These are phyloP conservation scores for Aurelia sp. DNA, from an alignment of 30 jellyfish, hydroid and myxozoan species.

Conservation along the genomic window DNA sequence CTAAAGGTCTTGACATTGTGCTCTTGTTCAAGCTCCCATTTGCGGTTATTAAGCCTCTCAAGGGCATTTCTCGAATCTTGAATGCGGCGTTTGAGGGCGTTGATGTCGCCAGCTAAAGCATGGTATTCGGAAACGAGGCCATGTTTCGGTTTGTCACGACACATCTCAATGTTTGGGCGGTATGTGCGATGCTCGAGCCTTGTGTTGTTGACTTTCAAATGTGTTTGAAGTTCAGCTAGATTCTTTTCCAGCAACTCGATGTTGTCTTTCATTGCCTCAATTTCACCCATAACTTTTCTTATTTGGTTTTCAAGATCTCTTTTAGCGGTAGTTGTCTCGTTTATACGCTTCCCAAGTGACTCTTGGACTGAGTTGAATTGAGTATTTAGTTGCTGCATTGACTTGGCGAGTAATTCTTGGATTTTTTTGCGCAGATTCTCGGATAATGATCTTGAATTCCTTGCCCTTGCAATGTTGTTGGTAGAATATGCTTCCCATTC, in stretches of 20 bases:
- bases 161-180: constrained; percentile 79
- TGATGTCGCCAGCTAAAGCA: constrained; percentile 67
- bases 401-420: constrained; percentile 70
- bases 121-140: constrained; percentile 69
- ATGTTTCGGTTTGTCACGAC: constrained; percentile 77
- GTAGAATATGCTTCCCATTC: constrained; percentile 76
- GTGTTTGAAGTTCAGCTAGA: constrained; percentile 63
- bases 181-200: constrained; percentile 71
- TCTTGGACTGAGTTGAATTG: constrained; percentile 65
- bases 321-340: constrained; percentile 66
- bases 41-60: constrained; percentile 67
- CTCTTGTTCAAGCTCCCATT: constrained; percentile 76
- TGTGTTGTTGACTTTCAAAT: constrained; percentile 70
- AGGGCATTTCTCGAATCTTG: constrained; percentile 69
- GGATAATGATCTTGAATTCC: constrained; percentile 64
- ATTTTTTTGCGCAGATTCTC: constrained; percentile 64
- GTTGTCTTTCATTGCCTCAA: constrained; percentile 73
- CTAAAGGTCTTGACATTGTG: constrained; percentile 77
- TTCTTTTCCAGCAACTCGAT: constrained; percentile 75
- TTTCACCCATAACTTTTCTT: constrained; percentile 70
- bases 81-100: constrained; percentile 64
- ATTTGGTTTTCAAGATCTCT: constrained; percentile 67
- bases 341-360: constrained; percentile 42
- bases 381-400: constrained; percentile 53
- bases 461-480: constrained; percentile 69